phyloP scores from a whole-genome alignment of 2,113 vertebrate genomes.

The Aepyceros melampus region DNA sequence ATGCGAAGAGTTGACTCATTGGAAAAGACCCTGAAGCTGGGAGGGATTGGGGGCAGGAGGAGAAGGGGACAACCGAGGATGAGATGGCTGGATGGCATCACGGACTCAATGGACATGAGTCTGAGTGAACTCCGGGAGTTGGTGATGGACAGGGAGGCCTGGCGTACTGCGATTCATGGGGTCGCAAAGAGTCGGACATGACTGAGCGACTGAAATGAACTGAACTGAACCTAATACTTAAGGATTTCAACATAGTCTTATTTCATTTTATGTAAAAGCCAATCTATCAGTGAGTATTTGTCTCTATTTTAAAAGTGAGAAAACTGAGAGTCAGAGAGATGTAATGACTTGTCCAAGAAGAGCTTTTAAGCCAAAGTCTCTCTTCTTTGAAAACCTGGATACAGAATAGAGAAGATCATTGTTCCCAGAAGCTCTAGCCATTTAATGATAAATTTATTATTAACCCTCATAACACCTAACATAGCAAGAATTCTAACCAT shows the following conservation, averaged over 20 bases:
- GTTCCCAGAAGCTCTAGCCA: background rate
- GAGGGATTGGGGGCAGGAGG: too few species aligned
- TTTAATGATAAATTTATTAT: background rate
- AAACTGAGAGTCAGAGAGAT: background rate
- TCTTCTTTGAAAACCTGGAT: background rate
- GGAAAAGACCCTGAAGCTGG: too few species aligned
- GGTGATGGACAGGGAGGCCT: too few species aligned
- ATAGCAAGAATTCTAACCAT: background rate
- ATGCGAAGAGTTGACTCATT: too few species aligned
- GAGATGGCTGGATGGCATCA: too few species aligned
- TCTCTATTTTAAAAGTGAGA: background rate
- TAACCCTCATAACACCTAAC: background rate
- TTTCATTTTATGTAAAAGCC: background rate
- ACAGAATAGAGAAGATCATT: background rate
- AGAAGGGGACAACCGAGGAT: too few species aligned
- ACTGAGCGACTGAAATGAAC: too few species aligned
- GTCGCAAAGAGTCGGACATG: too few species aligned
- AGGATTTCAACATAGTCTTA: background rate
- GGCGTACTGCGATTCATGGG: too few species aligned
- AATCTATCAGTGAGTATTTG: background rate
- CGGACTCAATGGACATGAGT: too few species aligned
- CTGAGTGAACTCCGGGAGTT: too few species aligned
- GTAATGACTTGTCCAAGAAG: background rate
- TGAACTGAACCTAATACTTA: background rate
- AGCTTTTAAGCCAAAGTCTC: background rate